These are phyloP conservation scores for Procambarus clarkii DNA, from an alignment of 1,140 invertebrate genomes.

Conservation along the genomic window DNA sequence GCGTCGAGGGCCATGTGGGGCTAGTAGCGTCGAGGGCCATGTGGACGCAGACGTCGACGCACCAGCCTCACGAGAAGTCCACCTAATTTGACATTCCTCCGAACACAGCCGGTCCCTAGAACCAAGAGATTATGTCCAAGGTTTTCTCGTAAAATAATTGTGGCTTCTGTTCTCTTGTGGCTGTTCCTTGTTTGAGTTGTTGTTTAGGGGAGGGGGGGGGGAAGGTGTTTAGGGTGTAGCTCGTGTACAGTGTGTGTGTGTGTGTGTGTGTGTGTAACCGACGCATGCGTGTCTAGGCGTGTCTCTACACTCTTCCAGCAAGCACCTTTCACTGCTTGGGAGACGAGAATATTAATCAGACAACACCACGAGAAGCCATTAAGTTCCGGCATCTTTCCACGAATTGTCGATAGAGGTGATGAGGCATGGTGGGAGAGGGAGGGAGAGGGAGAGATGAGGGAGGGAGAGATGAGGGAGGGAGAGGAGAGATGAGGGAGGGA, in stretches of 20 bases:
- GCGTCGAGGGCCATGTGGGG: not conserved
- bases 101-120: not conserved
- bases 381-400: too few relatives aligned
- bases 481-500: not conserved
- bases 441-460: not conserved
- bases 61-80: not conserved
- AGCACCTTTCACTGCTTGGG: too few relatives aligned
- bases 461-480: not conserved
- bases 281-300: too few relatives aligned
- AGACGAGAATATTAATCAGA: too few relatives aligned
- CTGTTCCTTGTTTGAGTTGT: not conserved
- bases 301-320: too few relatives aligned
- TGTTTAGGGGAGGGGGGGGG: too few relatives aligned
- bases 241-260: too few relatives aligned
- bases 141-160: not conserved
- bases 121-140: not conserved
- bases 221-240: too few relatives aligned
- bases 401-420: not conserved
- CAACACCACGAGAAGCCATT: too few relatives aligned
- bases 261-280: too few relatives aligned
- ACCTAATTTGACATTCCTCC: not conserved
- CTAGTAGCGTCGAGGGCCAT: not conserved
- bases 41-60: too few relatives aligned
- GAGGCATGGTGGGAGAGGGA: not conserved
- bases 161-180: not conserved